Evolutionary conservation across 2,888 invertebrate species (phyloP).

Genomic region (Cheilosia soror): DNA sequence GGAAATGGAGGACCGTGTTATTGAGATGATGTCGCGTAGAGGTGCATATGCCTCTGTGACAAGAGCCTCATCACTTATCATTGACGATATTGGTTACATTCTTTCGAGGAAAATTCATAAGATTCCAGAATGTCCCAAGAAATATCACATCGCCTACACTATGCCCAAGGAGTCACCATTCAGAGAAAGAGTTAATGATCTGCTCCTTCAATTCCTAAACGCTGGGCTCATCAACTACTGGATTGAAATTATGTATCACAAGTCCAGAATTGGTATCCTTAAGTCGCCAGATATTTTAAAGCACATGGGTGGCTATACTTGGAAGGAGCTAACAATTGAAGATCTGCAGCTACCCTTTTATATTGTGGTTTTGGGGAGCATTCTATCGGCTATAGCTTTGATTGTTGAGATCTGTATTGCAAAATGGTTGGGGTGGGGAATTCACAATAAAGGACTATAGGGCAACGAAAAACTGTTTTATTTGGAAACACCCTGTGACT

Average conservation of each 20-base stretch:
- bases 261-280: slow-evolving; percentile 79
- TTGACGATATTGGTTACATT: slow-evolving; percentile 80
- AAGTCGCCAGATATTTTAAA: slow-evolving; percentile 77
- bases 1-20: slow-evolving; percentile 79
- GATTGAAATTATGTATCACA: slow-evolving; percentile 80
- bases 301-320: slow-evolving; percentile 77
- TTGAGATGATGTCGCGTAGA: slow-evolving; percentile 77
- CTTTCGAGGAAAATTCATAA: slow-evolving; percentile 80
- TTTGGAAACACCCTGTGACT: slow-evolving; percentile 46
- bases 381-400: slow-evolving; percentile 75
- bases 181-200: slow-evolving; percentile 78
- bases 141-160: slow-evolving; percentile 82
- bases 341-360: slow-evolving; percentile 83
- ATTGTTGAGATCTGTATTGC: slow-evolving; percentile 62
- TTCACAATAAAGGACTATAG: neutral
- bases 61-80: slow-evolving; percentile 79
- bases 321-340: slow-evolving; percentile 80
- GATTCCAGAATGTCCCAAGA: slow-evolving; percentile 83
- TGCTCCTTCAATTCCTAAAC: slow-evolving; percentile 79
- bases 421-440: neutral
- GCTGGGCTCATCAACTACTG: slow-evolving; percentile 82
- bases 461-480: neutral
- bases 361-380: slow-evolving; percentile 80
- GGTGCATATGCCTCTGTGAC: slow-evolving; percentile 81
- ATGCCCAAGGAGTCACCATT: slow-evolving; percentile 81